Conservation (phyloP, 2,888 invertebrate species). For the Norana najaformis region DNA sequence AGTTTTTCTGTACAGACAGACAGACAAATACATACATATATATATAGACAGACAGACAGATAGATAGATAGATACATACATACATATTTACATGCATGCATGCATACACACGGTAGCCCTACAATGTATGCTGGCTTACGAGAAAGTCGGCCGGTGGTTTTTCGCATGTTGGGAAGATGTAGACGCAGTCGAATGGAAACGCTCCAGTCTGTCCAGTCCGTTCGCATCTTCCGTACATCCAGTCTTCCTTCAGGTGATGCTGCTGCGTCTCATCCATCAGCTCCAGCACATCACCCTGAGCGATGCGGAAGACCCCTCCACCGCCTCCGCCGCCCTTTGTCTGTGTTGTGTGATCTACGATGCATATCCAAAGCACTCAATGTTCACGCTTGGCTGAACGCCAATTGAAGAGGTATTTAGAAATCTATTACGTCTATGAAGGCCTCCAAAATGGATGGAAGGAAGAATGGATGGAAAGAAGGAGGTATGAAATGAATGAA, state of each 20-base stretch:
- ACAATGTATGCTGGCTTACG: constrained; percentile 35
- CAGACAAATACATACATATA: too few species aligned
- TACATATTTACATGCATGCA: neutral
- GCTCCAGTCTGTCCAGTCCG: constrained; percentile 35
- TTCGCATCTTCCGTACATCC: constrained; percentile 41
- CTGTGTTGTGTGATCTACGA: neutral
- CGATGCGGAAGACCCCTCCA: constrained; percentile 31
- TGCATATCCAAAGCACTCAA: too few species aligned
- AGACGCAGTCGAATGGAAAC: constrained; percentile 46
- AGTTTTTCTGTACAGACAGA: neutral
- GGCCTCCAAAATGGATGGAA: neutral
- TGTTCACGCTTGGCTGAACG: too few species aligned
- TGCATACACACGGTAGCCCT: neutral
- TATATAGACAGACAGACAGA: too few species aligned
- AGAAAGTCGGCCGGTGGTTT: constrained; percentile 45
- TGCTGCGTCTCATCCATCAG: constrained; percentile 42
- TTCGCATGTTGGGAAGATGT: constrained; percentile 45
- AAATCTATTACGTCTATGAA: too few species aligned
- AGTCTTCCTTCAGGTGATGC: constrained; percentile 40
- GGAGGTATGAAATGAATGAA: too few species aligned
- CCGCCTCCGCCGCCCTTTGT: neutral
- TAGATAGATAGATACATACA: neutral
- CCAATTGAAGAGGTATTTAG: too few species aligned
- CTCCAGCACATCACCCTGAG: constrained; percentile 45
- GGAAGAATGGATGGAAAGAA: too few species aligned